phyloP scores from a whole-genome alignment of 2,888 invertebrate species.

The Esperia sulphurella region DNA sequence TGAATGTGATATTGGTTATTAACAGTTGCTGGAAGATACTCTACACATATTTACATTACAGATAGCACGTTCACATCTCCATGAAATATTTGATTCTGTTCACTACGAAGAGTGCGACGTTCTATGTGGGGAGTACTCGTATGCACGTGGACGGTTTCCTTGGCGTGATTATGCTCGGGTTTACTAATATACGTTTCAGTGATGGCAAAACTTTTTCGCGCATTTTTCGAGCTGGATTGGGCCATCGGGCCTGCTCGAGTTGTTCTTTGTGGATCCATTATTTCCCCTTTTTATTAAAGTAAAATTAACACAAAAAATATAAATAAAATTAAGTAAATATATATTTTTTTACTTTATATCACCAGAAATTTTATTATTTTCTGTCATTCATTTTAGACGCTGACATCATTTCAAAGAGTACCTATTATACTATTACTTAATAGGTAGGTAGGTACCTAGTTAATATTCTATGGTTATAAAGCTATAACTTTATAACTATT shows the following conservation, averaged over 20 bases:
- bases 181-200: slow-evolving; percentile 27
- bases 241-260: slow-evolving; percentile 53
- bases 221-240: slow-evolving; percentile 36
- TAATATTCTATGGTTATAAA: too few relatives aligned
- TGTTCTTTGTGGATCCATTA: slow-evolving; percentile 59
- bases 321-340: not conserved
- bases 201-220: slow-evolving; percentile 49
- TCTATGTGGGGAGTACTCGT: slow-evolving; percentile 57
- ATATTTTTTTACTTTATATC: not conserved
- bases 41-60: slow-evolving; percentile 56
- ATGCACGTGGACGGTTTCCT: slow-evolving; percentile 57
- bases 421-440: too few relatives aligned
- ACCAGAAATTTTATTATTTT: slow-evolving; percentile 1
- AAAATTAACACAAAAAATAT: not conserved
- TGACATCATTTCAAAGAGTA: too few relatives aligned
- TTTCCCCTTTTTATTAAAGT: not conserved
- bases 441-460: too few relatives aligned
- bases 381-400: not conserved
- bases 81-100: slow-evolving; percentile 57
- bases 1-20: too few relatives aligned
- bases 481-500: too few relatives aligned
- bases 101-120: slow-evolving; percentile 38
- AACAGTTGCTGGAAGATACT: too few relatives aligned
- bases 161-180: slow-evolving; percentile 23
- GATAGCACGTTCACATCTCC: slow-evolving; percentile 65